These are phyloP conservation scores for Wasmannia auropunctata DNA, from an alignment of 1,140 invertebrate species.

Conservation along the genomic window DNA sequence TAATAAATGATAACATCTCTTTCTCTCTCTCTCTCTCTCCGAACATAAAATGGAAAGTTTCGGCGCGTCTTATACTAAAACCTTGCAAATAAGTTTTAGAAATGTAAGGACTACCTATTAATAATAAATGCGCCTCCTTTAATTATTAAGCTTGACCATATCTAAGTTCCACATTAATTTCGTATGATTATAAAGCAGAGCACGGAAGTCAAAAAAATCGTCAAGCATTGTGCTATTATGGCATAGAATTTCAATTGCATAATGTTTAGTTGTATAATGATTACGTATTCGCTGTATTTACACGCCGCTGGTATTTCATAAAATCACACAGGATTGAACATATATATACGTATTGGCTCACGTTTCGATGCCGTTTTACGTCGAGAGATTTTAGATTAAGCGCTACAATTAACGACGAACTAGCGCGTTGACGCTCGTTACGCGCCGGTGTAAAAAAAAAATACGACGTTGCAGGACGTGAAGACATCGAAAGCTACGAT, in stretches of 20 bases:
- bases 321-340: background rate
- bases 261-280: conserved; percentile 43
- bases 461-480: background rate
- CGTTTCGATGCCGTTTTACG: background rate
- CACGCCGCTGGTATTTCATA: background rate
- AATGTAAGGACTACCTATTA: background rate
- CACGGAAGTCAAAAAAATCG: conserved; percentile 34
- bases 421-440: background rate
- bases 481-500: conserved; percentile 15
- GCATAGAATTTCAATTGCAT: conserved; percentile 20
- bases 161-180: background rate
- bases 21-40: no score
- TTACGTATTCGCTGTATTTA: conserved; percentile 18
- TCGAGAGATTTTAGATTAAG: background rate
- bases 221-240: conserved; percentile 8
- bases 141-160: background rate
- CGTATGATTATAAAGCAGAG: background rate
- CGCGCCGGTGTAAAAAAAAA: background rate
- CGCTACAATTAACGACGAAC: background rate
- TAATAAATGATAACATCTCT: background rate
- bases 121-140: background rate
- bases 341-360: background rate
- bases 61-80: background rate
- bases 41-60: conserved; percentile 6
- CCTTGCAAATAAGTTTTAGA: background rate